Percentiles rank a stretch among this genome's conserved stretches.
Evolutionary conservation across 2,797 vertebrate species (phyloP).

Genomic region (Dromococcyx pavoninus): DNA sequence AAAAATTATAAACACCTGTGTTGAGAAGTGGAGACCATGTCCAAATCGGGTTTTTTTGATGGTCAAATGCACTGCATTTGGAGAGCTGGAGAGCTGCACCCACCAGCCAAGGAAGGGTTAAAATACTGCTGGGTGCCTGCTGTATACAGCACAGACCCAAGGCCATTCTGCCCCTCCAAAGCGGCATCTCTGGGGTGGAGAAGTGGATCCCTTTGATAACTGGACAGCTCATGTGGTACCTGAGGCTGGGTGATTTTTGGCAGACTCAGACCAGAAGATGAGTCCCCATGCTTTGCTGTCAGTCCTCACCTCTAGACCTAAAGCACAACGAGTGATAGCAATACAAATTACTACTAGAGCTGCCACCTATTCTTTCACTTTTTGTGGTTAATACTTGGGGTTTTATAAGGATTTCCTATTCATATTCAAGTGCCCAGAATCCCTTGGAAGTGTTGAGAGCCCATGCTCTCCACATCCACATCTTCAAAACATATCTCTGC

Average conservation of each 20-base stretch:
- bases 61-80: too few species aligned
- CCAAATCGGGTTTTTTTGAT: fast-evolving
- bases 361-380: neutral
- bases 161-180: neutral
- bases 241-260: neutral
- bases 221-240: fast-evolving
- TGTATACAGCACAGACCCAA: neutral
- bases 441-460: neutral
- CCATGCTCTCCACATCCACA: neutral
- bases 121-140: neutral
- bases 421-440: neutral
- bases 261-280: neutral
- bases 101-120: neutral
- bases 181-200: neutral
- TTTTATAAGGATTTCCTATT: neutral
- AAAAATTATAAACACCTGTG: neutral
- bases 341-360: neutral
- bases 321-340: neutral
- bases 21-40: neutral
- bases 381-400: neutral
- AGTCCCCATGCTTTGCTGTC: neutral
- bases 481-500: neutral
- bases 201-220: neutral
- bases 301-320: neutral
- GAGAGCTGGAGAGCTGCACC: neutral